phyloP scores from a whole-genome alignment of 2,113 vertebrate genomes.

The Xiphias gladius region DNA sequence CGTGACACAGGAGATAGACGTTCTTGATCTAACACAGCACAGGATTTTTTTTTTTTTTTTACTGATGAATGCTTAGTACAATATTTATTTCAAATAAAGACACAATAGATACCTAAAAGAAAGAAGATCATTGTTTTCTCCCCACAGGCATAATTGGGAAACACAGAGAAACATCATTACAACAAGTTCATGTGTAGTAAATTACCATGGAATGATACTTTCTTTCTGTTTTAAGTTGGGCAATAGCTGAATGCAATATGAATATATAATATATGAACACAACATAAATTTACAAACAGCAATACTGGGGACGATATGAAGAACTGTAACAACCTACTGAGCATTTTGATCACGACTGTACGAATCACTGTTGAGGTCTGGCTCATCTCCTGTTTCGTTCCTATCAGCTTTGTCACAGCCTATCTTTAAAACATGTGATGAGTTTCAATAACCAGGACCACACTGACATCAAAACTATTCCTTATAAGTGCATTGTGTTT shows the following conservation, averaged over 20 bases:
- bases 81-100: background rate
- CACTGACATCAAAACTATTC: slow-evolving; percentile 5
- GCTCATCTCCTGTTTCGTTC: background rate
- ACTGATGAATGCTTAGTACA: background rate
- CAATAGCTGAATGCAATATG: background rate
- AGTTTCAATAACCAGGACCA: background rate
- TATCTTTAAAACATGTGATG: background rate
- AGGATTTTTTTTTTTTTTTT: background rate
- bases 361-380: background rate
- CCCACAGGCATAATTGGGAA: background rate
- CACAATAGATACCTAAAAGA: background rate
- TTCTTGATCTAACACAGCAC: background rate
- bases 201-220: background rate
- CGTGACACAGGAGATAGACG: background rate
- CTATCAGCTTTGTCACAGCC: background rate
- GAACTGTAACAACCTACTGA: background rate
- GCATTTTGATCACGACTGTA: slow-evolving; percentile 2
- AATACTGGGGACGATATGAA: background rate
- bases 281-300: background rate
- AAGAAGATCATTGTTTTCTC: background rate
- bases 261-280: background rate
- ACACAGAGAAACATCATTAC: slow-evolving; percentile 20
- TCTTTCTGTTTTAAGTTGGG: slow-evolving; percentile 7
- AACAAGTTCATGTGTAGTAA: slow-evolving; percentile 11
- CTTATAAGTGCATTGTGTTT: slow-evolving; percentile 5